Evolutionary conservation across 1,140 invertebrate species (phyloP).

Genomic region (Drosophila leontia): DNA sequence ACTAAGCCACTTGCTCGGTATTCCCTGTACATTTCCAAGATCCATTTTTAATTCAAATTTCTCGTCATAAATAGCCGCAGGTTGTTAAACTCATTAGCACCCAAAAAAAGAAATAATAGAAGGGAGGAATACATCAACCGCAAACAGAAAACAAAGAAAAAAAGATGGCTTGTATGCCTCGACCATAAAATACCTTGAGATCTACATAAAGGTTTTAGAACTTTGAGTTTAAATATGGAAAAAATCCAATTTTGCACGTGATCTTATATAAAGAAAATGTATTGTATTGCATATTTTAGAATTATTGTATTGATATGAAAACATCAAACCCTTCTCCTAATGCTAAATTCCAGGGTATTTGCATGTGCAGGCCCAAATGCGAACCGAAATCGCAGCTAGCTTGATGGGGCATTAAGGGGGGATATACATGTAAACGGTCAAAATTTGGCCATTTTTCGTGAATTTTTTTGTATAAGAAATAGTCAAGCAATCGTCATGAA

Average conservation of each 20-base stretch:
- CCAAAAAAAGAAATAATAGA: constrained; percentile 26
- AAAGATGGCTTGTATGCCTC: background rate
- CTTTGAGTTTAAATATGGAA: background rate
- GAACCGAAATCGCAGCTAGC: constrained; percentile 37
- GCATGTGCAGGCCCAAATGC: constrained; percentile 28
- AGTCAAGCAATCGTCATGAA: too few species aligned
- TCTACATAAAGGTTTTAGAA: background rate
- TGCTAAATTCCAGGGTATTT: constrained; percentile 27
- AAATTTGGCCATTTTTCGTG: too few species aligned
- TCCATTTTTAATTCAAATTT: constrained; percentile 41
- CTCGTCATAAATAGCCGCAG: constrained; percentile 47
- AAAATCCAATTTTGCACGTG: background rate
- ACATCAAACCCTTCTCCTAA: background rate
- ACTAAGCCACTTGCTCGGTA: constrained; percentile 31
- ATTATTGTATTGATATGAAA: background rate
- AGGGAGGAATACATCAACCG: constrained; percentile 32
- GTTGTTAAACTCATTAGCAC: constrained; percentile 70
- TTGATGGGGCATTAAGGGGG: constrained; percentile 48
- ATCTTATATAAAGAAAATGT: background rate
- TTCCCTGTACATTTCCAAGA: constrained; percentile 23
- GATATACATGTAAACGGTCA: too few species aligned
- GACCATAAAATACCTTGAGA: background rate
- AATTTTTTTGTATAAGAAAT: too few species aligned
- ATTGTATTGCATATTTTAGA: background rate
- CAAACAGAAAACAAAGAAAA: constrained; percentile 29